These are phyloP conservation scores for Arctopsyche grandis DNA, from an alignment of 1,140 invertebrate genomes.

Conservation along the genomic window DNA sequence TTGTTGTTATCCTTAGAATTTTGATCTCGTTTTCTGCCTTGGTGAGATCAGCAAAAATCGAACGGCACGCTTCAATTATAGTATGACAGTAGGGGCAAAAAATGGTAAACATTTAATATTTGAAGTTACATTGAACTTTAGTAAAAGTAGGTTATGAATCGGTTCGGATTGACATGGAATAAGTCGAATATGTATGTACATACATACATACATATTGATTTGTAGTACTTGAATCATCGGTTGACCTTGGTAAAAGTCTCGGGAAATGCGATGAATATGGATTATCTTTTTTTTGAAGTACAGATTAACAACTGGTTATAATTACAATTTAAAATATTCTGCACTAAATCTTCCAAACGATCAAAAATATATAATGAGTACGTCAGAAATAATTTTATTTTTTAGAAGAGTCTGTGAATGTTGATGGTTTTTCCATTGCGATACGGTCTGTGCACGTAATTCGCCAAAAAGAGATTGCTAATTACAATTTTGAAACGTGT, in stretches of 20 bases:
- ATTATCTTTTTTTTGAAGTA: too few species aligned
- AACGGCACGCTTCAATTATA: conserved; percentile 5
- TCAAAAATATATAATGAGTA: too few species aligned
- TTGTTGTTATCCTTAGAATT: conserved; percentile 7
- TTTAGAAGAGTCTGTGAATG: too few species aligned
- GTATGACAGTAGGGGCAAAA: background rate
- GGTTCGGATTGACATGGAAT: conserved; percentile 12
- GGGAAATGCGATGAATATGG: too few species aligned
- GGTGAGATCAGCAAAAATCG: background rate
- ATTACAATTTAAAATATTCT: too few species aligned
- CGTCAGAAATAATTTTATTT: too few species aligned
- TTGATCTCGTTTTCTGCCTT: background rate
- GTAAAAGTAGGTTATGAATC: conserved; percentile 38
- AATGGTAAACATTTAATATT: conserved; percentile 17
- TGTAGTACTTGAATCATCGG: too few species aligned
- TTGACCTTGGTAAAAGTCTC: background rate
- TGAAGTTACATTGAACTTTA: conserved; percentile 35
- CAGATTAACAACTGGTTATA: too few species aligned
- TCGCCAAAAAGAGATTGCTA: background rate
- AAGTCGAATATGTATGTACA: conserved; percentile 6
- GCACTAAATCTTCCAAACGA: too few species aligned
- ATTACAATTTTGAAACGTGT: background rate
- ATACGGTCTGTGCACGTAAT: background rate
- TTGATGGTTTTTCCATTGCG: background rate
- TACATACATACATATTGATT: background rate